Evolutionary conservation across 35 echinoderm and acorn worm genomes (phyloP).

Genomic region (Strongylocentrotus purpuratus): DNA sequence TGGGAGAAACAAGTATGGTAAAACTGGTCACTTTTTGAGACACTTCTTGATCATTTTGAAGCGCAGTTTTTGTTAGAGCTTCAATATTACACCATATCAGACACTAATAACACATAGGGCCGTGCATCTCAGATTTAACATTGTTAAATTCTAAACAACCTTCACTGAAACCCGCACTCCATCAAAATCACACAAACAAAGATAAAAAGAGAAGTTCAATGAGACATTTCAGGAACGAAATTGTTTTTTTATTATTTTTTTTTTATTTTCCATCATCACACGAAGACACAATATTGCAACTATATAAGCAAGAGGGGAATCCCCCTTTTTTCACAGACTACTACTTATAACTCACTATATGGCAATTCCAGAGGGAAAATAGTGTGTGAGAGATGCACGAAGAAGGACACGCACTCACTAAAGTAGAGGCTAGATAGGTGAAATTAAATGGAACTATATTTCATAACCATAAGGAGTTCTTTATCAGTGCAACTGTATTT

Average conservation of each 20-base stretch:
- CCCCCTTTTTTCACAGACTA: slow-evolving; percentile 22
- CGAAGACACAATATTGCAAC: slow-evolving; percentile 54
- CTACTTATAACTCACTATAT: slow-evolving; percentile 45
- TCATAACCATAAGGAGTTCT: not conserved
- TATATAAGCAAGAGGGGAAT: slow-evolving; percentile 34
- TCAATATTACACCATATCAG: too few species aligned
- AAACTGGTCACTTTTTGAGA: too few species aligned
- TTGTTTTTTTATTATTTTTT: slow-evolving; percentile 36
- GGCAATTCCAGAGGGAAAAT: slow-evolving; percentile 31
- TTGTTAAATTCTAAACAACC: too few species aligned
- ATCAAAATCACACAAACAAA: not conserved
- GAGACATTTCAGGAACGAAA: not conserved
- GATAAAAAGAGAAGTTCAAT: not conserved
- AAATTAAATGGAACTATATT: not conserved
- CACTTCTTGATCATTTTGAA: too few species aligned
- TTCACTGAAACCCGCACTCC: too few species aligned
- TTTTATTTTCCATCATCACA: slow-evolving; percentile 56
- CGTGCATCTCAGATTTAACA: too few species aligned
- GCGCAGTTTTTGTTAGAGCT: too few species aligned
- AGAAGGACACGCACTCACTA: slow-evolving; percentile 9
- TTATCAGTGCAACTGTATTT: not conserved
- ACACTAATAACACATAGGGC: too few species aligned
- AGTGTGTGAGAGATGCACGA: slow-evolving; percentile 14
- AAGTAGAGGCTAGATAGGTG: not conserved
- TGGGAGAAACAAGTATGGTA: too few species aligned